phyloP scores from a whole-genome alignment of 2,113 vertebrate genomes.

The Caloenas nicobarica region DNA sequence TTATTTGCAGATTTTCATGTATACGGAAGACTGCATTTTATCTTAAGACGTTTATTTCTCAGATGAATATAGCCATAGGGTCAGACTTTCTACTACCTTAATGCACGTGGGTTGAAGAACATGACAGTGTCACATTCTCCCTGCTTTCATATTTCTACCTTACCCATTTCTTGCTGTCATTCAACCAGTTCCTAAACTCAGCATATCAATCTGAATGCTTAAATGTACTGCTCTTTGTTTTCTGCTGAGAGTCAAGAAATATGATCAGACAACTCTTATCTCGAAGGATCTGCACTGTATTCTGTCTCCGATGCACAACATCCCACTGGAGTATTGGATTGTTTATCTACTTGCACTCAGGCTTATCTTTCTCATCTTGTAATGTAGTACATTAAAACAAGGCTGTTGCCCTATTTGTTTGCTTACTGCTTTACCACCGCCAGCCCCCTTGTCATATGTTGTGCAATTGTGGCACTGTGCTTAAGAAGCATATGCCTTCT shows the following conservation, averaged over 20 bases:
- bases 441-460: neutral
- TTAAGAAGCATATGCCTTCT: neutral
- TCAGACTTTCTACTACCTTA: neutral
- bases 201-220: conserved; percentile 18
- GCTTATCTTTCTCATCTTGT: conserved; percentile 66
- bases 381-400: conserved; percentile 65
- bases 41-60: neutral
- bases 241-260: conserved; percentile 63
- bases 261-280: conserved; percentile 58
- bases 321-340: conserved; percentile 66
- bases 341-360: conserved; percentile 69
- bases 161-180: conserved; percentile 23
- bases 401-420: conserved; percentile 51
- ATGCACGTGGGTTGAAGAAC: neutral
- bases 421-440: conserved; percentile 32
- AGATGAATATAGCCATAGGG: neutral
- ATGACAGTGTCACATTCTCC: neutral
- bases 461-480: neutral
- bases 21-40: neutral
- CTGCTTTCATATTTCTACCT: neutral
- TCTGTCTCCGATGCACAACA: conserved; percentile 47
- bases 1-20: neutral
- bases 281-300: conserved; percentile 48
- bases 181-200: conserved; percentile 28
- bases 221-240: conserved; percentile 26